These are phyloP conservation scores for Misgurnus anguillicaudatus DNA, from an alignment of 2,113 vertebrate genomes.

Conservation along the genomic window DNA sequence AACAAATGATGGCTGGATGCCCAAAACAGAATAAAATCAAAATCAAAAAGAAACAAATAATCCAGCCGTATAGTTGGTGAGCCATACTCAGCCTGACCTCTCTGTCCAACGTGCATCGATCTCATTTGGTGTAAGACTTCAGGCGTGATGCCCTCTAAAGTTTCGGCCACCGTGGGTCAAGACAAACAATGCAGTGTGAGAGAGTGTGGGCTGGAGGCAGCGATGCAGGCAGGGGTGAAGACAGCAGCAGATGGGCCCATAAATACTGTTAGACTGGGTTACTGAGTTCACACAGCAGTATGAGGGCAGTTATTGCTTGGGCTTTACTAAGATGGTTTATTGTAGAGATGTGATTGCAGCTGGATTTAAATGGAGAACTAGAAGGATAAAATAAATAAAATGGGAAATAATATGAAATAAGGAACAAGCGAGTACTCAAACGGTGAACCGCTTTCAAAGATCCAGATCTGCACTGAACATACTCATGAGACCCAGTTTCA, in stretches of 20 bases:
- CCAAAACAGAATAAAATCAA: slow-evolving; percentile 11
- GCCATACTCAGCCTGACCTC: slow-evolving; percentile 32
- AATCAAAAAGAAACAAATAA: neutral
- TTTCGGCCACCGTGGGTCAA: neutral
- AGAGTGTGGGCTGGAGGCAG: slow-evolving; percentile 10
- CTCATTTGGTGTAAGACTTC: slow-evolving; percentile 8
- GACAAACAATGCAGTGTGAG: slow-evolving; percentile 15
- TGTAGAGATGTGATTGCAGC: slow-evolving; percentile 30
- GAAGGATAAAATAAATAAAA: slow-evolving; percentile 22
- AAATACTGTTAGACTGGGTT: slow-evolving; percentile 44
- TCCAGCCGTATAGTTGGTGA: neutral
- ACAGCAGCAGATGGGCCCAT: slow-evolving; percentile 43
- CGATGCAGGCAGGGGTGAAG: slow-evolving; percentile 16
- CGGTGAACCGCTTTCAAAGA: neutral
- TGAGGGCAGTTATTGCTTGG: slow-evolving; percentile 33
- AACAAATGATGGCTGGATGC: neutral
- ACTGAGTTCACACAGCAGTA: slow-evolving; percentile 21
- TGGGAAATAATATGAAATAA: neutral
- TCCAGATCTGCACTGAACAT: neutral
- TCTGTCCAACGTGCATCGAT: slow-evolving; percentile 33
- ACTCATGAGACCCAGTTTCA: neutral
- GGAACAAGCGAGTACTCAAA: neutral
- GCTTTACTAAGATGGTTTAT: slow-evolving; percentile 41
- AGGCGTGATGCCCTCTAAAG: slow-evolving; percentile 33
- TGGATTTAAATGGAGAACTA: slow-evolving; percentile 21